Conservation (phyloP, 2,888 invertebrate genomes). For the Antitype chi region DNA sequence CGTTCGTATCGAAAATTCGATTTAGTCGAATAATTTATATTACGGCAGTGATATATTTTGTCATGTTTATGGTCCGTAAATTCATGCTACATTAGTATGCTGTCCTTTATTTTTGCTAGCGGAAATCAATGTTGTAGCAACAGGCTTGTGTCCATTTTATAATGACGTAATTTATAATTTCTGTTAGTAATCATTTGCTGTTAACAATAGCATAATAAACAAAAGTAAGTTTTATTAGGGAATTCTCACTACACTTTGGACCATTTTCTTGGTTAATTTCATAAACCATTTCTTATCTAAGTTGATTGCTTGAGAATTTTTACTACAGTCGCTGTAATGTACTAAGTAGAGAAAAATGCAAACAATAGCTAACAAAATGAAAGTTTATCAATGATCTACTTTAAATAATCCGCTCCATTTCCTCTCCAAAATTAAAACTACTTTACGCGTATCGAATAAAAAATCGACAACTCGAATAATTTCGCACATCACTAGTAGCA, state of each 20-base stretch:
- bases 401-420: slow-evolving; percentile 15
- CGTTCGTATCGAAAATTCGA: slow-evolving; percentile 45
- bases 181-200: not conserved
- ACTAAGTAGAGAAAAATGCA: not conserved
- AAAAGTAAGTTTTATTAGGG: not conserved
- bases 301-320: too few species aligned
- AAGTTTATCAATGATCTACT: slow-evolving; percentile 3
- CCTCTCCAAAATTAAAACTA: slow-evolving; percentile 18
- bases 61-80: slow-evolving; percentile 48
- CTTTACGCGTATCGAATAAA: slow-evolving; percentile 9
- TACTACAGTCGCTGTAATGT: not conserved
- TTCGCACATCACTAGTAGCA: slow-evolving; percentile 59
- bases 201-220: not conserved
- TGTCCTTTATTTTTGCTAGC: slow-evolving; percentile 6
- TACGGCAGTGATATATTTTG: slow-evolving; percentile 40
- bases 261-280: not conserved
- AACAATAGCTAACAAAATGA: not conserved
- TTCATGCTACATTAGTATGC: slow-evolving; percentile 23
- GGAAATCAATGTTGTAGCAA: slow-evolving; percentile 25
- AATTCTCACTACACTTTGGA: not conserved
- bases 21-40: slow-evolving; percentile 55
- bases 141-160: not conserved
- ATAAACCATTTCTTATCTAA: not conserved
- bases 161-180: not conserved
- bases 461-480: slow-evolving; percentile 47